Evolutionary conservation across 1,140 invertebrate genomes (phyloP).

Genomic region (Penaeus chinensis): DNA sequence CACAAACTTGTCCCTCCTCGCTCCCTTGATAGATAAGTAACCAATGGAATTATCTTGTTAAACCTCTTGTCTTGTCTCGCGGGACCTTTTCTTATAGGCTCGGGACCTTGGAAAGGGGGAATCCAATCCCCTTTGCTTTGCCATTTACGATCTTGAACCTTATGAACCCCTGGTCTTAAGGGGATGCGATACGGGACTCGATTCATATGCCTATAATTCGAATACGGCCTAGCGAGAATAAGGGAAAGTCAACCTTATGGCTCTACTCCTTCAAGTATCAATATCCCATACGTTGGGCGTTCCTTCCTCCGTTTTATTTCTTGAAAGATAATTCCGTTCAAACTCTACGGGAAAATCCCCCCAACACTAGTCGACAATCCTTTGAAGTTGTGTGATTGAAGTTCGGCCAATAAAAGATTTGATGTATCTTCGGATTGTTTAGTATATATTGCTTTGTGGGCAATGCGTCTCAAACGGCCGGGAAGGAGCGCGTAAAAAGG

Average conservation of each 20-base stretch:
- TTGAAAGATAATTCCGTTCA: constrained; percentile 50
- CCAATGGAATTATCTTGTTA: constrained; percentile 60
- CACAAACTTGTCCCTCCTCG: constrained; percentile 12
- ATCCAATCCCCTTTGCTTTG: constrained; percentile 42
- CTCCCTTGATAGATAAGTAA: constrained; percentile 50
- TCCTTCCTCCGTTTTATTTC: constrained; percentile 29
- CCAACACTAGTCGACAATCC: constrained; percentile 1
- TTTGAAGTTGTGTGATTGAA: constrained; percentile 54
- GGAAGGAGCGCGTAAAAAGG: not conserved
- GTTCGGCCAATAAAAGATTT: constrained; percentile 47
- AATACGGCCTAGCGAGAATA: not conserved
- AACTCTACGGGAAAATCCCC: constrained; percentile 15
- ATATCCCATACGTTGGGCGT: not conserved
- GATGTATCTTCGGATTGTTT: constrained; percentile 40
- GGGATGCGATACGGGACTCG: not conserved
- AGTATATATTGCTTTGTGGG: constrained; percentile 35
- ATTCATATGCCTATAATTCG: constrained; percentile 8
- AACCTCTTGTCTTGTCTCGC: constrained; percentile 49
- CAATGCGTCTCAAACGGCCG: not conserved
- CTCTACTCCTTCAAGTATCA: not conserved
- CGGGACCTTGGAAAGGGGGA: constrained; percentile 13
- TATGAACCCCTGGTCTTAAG: constrained; percentile 33
- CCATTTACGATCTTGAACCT: constrained; percentile 40
- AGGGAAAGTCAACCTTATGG: not conserved
- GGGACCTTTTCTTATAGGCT: constrained; percentile 49